Evolutionary conservation across 2,797 vertebrate genomes (phyloP).

Genomic region (Takifugu rubripes): DNA sequence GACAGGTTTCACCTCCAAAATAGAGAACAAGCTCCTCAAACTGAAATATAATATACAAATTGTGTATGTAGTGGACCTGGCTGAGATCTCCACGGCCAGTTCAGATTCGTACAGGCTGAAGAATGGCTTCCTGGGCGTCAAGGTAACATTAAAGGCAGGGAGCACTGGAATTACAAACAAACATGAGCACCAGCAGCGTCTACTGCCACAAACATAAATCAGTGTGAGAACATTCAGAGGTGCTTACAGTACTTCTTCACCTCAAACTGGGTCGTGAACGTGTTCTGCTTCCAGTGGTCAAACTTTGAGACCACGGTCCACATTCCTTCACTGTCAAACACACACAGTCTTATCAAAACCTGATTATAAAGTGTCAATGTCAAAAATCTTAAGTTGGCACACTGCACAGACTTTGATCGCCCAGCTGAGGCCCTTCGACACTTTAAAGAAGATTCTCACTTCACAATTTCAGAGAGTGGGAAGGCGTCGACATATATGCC

Average conservation of each 20-base stretch:
- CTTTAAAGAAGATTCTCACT: conserved; percentile 39
- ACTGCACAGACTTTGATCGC: no score
- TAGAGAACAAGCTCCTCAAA: no score
- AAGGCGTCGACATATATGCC: conserved; percentile 51
- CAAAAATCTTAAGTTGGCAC: no score
- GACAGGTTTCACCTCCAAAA: no score
- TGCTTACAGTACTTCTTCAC: conserved; percentile 75
- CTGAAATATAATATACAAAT: no score
- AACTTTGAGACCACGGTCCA: conserved; percentile 72
- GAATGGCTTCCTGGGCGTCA: conserved; percentile 61
- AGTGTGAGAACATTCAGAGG: not conserved
- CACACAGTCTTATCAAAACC: not conserved
- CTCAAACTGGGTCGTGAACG: conserved; percentile 64
- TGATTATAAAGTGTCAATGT: no score
- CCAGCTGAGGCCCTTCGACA: no score
- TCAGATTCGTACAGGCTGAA: conserved; percentile 61
- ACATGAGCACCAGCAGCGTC: not conserved
- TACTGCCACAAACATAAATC: not conserved
- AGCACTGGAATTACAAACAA: conserved; percentile 61
- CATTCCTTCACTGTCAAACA: conserved; percentile 64
- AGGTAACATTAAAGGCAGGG: conserved; percentile 76
- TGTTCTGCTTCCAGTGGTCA: conserved; percentile 68
- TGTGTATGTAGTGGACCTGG: conserved; percentile 49
- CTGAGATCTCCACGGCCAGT: conserved; percentile 63
- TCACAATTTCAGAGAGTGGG: conserved; percentile 56